Evolutionary conservation across 2,113 vertebrate genomes (phyloP).

Genomic region (Centropus bengalensis): DNA sequence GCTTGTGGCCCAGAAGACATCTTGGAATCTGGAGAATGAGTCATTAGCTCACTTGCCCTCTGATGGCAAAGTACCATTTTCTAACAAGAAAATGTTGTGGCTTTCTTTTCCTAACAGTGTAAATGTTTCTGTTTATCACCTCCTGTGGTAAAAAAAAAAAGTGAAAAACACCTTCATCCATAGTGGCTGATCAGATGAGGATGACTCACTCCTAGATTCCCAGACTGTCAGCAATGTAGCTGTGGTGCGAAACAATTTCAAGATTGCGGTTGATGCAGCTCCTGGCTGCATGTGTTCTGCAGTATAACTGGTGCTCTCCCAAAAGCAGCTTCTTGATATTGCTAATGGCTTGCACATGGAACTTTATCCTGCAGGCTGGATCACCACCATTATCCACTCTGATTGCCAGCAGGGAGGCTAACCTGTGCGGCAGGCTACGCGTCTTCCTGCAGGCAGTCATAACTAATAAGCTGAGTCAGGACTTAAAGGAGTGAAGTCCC

Average conservation of each 20-base stretch:
- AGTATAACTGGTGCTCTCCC: not conserved
- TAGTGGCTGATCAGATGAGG: not conserved
- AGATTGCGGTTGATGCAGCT: not conserved
- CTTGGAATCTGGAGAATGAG: not conserved
- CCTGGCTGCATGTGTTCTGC: fast-evolving
- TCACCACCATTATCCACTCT: not conserved
- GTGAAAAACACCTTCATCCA: not conserved
- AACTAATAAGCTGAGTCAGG: not conserved
- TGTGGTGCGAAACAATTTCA: not conserved
- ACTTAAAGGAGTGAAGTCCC: not conserved
- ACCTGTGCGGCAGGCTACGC: not conserved
- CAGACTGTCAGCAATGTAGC: not conserved
- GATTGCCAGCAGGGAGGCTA: not conserved
- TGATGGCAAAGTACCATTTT: not conserved
- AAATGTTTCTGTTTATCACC: not conserved
- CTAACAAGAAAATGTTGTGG: not conserved
- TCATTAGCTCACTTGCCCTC: not conserved
- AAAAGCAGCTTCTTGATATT: not conserved
- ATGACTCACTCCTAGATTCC: not conserved
- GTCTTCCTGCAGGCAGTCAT: not conserved
- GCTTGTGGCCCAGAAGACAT: not conserved
- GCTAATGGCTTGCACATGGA: fast-evolving
- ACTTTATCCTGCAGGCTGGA: not conserved
- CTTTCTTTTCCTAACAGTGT: not conserved
- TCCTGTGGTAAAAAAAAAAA: not conserved